Evolutionary conservation across 2,888 invertebrate genomes (phyloP), one percentile per base, ranked within the genome.

Genomic region (Harpalus rubripes): DNA sequence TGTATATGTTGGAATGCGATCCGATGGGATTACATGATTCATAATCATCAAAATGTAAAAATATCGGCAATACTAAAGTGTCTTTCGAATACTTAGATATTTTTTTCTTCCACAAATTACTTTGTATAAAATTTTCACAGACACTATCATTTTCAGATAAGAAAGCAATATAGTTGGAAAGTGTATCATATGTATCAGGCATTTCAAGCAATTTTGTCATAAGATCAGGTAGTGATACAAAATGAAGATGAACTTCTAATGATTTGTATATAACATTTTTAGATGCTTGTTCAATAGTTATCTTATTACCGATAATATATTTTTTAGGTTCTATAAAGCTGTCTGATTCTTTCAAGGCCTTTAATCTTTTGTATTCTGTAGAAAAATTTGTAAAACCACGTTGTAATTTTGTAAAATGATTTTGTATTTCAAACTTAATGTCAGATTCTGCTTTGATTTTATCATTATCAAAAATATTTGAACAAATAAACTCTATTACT

Each of bases 11-110:
- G 16, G 61, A 16, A 61, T 61, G 61, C 16, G 2, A 61, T 61
- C 61, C 61, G 15, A 61, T 12, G 7, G 61, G 61, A n/a, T 61
- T 61, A 61, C 61, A 61, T 61, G 61, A 18, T 61, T 61, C 61
- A 61, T 61, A 61, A 61, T 4, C 8, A n/a, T 61, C 61, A 61
- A 16, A 61, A 61, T 61, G 61, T 18, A 61, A 22, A 61, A 61
- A 7, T 18, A 61, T 61, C 8, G 4, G 2, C 2, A 61, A 61
- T 18, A 61, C 61, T 18, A 61, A 18, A 61, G 16, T 22, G 2
- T 61, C 61, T n/a, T 61, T n/a, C 22, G 61, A 61, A 22, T 61
- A 61, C 15, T 1, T 61, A 61, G 61, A 61, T 22, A 12, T 22
- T 61, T 61, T 61, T 8, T 16, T 18, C 22, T 7, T 4, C 61